Evolutionary conservation across 2,113 vertebrate genomes (phyloP).

Genomic region (Apteryx mantelli): DNA sequence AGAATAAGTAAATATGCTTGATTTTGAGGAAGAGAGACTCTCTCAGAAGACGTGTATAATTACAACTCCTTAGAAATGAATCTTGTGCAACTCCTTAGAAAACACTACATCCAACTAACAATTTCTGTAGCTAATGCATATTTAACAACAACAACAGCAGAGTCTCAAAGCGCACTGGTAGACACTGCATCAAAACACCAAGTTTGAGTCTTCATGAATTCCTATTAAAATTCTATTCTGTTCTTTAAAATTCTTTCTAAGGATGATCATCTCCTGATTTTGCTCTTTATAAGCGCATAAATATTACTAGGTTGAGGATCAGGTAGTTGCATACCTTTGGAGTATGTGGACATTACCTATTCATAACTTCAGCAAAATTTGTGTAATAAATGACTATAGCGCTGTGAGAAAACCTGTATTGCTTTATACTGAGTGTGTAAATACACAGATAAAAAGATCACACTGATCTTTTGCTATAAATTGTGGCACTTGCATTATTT

Average conservation of each 20-base stretch:
- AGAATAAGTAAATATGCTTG: not conserved
- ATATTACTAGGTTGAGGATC: not conserved
- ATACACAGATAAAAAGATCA: not conserved
- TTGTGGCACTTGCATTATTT: not conserved
- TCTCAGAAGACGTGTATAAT: slow-evolving; percentile 31
- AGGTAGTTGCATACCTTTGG: not conserved
- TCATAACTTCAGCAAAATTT: not conserved
- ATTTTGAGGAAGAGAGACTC: slow-evolving; percentile 1
- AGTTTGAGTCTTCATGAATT: not conserved
- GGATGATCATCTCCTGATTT: not conserved
- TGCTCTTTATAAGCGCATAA: not conserved
- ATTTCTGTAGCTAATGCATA: not conserved
- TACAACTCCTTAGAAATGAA: slow-evolving; percentile 26
- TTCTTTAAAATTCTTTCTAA: not conserved
- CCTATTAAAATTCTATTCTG: not conserved
- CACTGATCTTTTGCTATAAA: not conserved
- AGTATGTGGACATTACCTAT: not conserved
- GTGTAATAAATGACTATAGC: not conserved
- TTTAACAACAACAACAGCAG: not conserved
- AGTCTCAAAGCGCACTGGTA: not conserved
- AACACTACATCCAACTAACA: not conserved
- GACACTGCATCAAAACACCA: not conserved
- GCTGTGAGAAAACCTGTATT: not conserved
- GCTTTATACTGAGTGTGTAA: not conserved
- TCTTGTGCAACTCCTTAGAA: not conserved